Percentiles rank a stretch among this genome's conserved stretches.
Conservation (phyloP, 2,888 invertebrate species). For the Papilio demoleus region DNA sequence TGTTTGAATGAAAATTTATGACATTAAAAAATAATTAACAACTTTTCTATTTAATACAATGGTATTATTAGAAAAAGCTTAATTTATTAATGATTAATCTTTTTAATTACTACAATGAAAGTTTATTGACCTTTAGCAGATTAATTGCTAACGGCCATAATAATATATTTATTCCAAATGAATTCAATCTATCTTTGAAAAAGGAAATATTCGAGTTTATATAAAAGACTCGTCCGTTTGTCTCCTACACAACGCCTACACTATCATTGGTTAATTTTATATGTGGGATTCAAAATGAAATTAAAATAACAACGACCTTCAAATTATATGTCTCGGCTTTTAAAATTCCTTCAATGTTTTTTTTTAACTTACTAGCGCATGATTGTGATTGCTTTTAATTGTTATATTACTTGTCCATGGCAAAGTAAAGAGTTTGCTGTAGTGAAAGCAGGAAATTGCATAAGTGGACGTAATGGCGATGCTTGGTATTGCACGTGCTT, state of each 20-base stretch:
- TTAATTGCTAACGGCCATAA: constrained; percentile 1
- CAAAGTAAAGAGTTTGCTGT: constrained; percentile 52
- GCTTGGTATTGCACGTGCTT: constrained; percentile 12
- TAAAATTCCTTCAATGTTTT: constrained; percentile 42
- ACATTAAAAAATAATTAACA: background rate
- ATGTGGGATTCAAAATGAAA: constrained; percentile 47
- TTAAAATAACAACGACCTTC: constrained; percentile 22
- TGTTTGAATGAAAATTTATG: background rate
- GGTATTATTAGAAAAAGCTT: too few relatives aligned
- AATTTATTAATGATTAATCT: background rate
- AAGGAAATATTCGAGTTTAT: constrained; percentile 20
- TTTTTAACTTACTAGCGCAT: background rate
- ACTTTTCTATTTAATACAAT: too few relatives aligned
- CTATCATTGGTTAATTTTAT: constrained; percentile 42
- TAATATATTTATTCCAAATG: constrained; percentile 6
- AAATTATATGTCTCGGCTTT: constrained; percentile 48
- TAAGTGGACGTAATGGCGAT: constrained; percentile 50
- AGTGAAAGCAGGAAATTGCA: constrained; percentile 78
- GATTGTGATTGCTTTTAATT: background rate
- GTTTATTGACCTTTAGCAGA: background rate
- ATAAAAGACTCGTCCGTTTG: constrained; percentile 31
- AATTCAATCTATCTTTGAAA: constrained; percentile 11
- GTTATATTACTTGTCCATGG: background rate
- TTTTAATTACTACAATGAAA: background rate
- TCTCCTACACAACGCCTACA: constrained; percentile 51